Base-by-base conservation (phyloP, 2,797 vertebrate genomes). In the Gallirallus australis region DNA sequence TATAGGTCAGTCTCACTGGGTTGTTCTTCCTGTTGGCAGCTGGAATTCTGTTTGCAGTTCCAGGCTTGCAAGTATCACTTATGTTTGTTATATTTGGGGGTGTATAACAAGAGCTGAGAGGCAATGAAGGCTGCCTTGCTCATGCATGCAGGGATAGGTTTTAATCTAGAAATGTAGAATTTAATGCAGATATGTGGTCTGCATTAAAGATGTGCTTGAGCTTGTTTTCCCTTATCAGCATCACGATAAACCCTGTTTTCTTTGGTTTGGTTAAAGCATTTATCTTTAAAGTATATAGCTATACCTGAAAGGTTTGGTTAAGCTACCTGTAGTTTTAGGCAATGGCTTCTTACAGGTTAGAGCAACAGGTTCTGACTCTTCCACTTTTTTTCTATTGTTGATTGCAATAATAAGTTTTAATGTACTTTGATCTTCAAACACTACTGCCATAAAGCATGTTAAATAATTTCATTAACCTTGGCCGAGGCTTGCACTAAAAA, bases 391-490 rank as follows among this genome's bases (percentile, higher is more conserved):
- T 15, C 39, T 52, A 3, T 37, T 50, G 30, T 68, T 39, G 86
- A 8, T 75, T 3, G 12, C 10, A 82, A 81, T 59, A 64, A n/a
- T n/a, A 81, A 61, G 21, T 73, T 77, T 82, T 47, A 90, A 54
- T 79, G 48, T 39, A 42, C 31, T 30, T 91, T 48, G 21, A 21
- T 52, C 31, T 84, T 87, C 85, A 52, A 77, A 71, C 21, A 5
- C 25, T 59, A 19, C 57, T 82, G 45, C 65, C 83, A 40, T 83
- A 77, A 92, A 86, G 24, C 31, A 35, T 31, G 42, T 77, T 42
- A 85, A 96, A 66, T 94, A 78, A 88, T 94, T 88, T 95, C 83
- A 82, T 95, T 95, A 95, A 92, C 89, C 91, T 93, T 79, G 86
- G 82, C 90, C 79, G 48, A 53, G 68, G 53, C 71, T 93, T 94